Percentiles rank a stretch among this genome's conserved stretches.
Conservation (phyloP, 1,140 invertebrate species). For the Camponotus pennsylvanicus region DNA sequence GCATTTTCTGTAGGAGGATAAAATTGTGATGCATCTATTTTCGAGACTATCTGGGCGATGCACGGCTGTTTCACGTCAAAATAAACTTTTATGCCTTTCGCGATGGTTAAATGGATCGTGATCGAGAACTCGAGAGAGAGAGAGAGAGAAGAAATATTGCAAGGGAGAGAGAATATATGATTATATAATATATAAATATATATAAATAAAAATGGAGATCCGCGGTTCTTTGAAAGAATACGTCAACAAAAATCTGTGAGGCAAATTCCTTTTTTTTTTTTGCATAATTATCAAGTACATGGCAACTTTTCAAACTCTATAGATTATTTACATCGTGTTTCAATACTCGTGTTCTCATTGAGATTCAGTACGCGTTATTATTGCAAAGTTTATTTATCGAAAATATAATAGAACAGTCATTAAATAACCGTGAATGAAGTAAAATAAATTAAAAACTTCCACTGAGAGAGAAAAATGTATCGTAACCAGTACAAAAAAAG, state of each 20-base stretch:
- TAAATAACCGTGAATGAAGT: neutral
- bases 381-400: neutral
- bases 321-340: neutral
- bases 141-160: too few relatives aligned
- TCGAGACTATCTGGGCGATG: neutral
- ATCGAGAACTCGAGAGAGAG: neutral
- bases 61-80: neutral
- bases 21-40: conserved; percentile 22
- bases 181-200: neutral
- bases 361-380: neutral
- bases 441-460: neutral
- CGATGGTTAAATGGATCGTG: neutral
- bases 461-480: neutral
- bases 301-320: neutral
- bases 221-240: neutral
- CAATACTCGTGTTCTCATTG: neutral
- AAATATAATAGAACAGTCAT: neutral
- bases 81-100: conserved; percentile 5
- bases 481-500: neutral
- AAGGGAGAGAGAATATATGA: neutral
- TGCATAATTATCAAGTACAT: neutral
- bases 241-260: neutral
- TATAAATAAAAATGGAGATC: neutral
- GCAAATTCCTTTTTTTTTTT: neutral
- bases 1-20: neutral